Conservation (phyloP, 2,888 invertebrate genomes). For the Cataglyphis albicans region DNA sequence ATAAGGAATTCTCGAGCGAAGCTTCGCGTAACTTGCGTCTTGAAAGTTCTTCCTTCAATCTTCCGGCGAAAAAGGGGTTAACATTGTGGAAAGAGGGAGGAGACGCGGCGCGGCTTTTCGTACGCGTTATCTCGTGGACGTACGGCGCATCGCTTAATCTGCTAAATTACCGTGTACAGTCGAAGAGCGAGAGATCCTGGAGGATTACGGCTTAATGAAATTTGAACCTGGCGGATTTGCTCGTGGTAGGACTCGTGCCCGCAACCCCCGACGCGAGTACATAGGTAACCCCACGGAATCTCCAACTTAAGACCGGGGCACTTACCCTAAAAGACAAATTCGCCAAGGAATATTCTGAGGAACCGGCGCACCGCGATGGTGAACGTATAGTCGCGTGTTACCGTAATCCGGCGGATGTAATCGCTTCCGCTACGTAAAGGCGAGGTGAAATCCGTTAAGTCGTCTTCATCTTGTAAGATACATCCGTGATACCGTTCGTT, state of each 20-base stretch:
- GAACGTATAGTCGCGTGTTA: constrained; percentile 61
- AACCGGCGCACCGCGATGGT: constrained; percentile 20
- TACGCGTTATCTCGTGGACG: constrained; percentile 47
- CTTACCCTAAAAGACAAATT: constrained; percentile 75
- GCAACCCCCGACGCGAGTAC: constrained; percentile 47
- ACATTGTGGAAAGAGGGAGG: constrained; percentile 9
- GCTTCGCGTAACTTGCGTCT: constrained; percentile 37
- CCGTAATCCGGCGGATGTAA: constrained; percentile 70
- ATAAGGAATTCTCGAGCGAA: constrained; percentile 12
- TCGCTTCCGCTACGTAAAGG: constrained; percentile 51
- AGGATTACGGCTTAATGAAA: constrained; percentile 69
- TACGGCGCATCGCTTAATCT: constrained; percentile 47
- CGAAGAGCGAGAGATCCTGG: constrained; percentile 55
- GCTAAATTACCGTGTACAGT: constrained; percentile 50
- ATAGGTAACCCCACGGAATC: constrained; percentile 59
- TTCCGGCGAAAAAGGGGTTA: constrained; percentile 22
- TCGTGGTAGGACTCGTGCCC: constrained; percentile 49
- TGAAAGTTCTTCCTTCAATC: constrained; percentile 33
- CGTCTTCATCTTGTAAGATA: constrained; percentile 54
- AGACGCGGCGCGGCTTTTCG: constrained; percentile 35
- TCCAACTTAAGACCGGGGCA: constrained; percentile 65
- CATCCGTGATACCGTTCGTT: constrained; percentile 16
- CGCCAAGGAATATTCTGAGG: constrained; percentile 61
- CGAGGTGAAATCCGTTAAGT: constrained; percentile 63
- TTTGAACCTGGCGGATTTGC: constrained; percentile 71